Conservation (phyloP, 2,797 vertebrate species). For the Esox masquinongy region DNA sequence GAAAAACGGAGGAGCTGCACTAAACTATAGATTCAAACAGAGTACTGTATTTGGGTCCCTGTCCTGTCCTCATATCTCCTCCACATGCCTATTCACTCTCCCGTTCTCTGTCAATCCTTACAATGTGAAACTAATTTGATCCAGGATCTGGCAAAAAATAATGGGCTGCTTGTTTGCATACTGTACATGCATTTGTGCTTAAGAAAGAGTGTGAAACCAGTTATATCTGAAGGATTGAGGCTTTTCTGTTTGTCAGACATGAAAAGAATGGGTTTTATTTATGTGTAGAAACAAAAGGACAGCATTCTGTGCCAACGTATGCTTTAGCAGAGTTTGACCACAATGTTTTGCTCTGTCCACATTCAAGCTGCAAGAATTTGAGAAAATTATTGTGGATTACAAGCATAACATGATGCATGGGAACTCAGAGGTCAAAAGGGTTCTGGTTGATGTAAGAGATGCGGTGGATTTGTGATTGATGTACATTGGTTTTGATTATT, state of each 20-base stretch:
- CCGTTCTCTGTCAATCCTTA: no score
- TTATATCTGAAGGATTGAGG: background rate
- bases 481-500: background rate
- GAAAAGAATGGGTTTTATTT: background rate
- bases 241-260: background rate
- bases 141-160: no score
- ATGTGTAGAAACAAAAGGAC: background rate
- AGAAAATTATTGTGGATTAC: background rate
- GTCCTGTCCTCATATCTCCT: slow-evolving; percentile 46
- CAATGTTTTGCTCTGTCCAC: background rate
- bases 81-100: background rate
- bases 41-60: slow-evolving; percentile 35
- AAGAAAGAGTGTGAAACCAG: background rate
- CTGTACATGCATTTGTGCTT: background rate
- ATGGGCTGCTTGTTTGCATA: no score
- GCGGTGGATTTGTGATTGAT: background rate
- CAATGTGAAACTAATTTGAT: no score
- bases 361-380: background rate
- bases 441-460: background rate
- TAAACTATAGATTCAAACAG: slow-evolving; percentile 22
- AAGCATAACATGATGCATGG: background rate
- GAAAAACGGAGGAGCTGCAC: slow-evolving; percentile 10
- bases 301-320: background rate
- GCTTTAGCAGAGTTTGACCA: background rate
- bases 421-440: background rate